Base-by-base conservation (phyloP, 2,113 vertebrate genomes). In the Melanocharis versteri region DNA sequence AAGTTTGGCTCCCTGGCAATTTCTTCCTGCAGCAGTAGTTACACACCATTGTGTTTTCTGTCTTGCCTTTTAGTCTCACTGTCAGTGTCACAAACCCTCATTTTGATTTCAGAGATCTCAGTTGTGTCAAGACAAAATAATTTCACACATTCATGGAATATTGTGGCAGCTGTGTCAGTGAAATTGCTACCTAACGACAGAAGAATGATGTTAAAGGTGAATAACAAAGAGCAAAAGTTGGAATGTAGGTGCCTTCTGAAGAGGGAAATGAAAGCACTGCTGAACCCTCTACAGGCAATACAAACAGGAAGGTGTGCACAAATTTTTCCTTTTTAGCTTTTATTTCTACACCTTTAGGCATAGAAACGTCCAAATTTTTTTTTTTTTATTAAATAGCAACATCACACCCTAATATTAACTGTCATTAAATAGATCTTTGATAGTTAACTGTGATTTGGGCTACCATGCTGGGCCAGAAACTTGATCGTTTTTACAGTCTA, bases 351-450 rank as follows among this genome's bases (percentile, higher is more conserved):
- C 1, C 4, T 72, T 78, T 15, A 82, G n/a, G 4, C 11, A 58
- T 1, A 68, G 37, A 76, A 85, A 66, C 0, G 0, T 13, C 69
- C 37, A 15, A 26, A 3, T 13, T 39, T 40, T 18, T 15, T 0
- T 44, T 40, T 40, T 77, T 4, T 50, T 20, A 27, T 58, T 37
- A 7, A 6, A 22, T 37, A n/a, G 3, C 30, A 70, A 45, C 6
- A 37, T 21, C 18, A 28, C 10, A 8, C 11, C 10, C 13, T 35
- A n/a, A 28, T 4, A 12, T 54, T 65, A n/a, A 21, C 26, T 26
- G 2, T 19, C 21, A 26, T 51, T 69, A 83, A 76, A 50, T 3
- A 48, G 18, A 68, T 1, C 15, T 65, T 80, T n/a, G 31, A 22
- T 18, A 23, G 20, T 11, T n/a, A 28, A 57, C 53, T 69, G 9